These are phyloP conservation scores for Acropora yongei DNA, from an alignment of 64 coral and sea anemone genomes.

Conservation along the genomic window DNA sequence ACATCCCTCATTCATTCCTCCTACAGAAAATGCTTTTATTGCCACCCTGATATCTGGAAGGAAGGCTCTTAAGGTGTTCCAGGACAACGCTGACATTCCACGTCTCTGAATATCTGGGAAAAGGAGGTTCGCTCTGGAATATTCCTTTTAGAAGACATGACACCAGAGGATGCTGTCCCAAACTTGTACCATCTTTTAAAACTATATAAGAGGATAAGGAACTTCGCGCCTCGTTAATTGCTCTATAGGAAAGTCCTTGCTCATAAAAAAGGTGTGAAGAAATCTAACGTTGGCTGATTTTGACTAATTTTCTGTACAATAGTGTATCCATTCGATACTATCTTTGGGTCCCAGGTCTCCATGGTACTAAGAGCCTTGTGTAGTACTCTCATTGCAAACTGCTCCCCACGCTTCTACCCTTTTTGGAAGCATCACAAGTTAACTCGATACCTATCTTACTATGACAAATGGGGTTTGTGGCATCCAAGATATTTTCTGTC, in stretches of 20 bases:
- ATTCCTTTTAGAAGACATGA: conserved; percentile 56
- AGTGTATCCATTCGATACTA: too few relatives aligned
- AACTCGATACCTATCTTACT: background rate
- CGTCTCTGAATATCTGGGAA: conserved; percentile 29
- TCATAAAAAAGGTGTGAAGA: conserved; percentile 25
- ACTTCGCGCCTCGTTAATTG: background rate
- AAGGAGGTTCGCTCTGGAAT: conserved; percentile 4
- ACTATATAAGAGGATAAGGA: conserved; percentile 33
- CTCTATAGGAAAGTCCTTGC: background rate
- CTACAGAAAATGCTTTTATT: conserved; percentile 1
- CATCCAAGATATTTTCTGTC: background rate
- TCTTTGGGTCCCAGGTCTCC: too few relatives aligned
- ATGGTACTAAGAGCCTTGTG: too few relatives aligned
- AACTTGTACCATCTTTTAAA: background rate
- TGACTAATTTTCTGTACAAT: too few relatives aligned
- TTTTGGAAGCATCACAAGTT: conserved; percentile 28
- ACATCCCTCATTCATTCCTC: background rate
- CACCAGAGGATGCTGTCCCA: conserved; percentile 56
- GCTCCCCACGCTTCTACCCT: too few relatives aligned
- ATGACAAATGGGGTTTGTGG: conserved; percentile 8
- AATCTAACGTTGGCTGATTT: too few relatives aligned
- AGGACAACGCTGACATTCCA: conserved; percentile 60
- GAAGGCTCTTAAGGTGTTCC: too few relatives aligned
- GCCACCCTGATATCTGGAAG: background rate
- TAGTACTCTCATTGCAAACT: too few relatives aligned